phyloP scores from a whole-genome alignment of 2,797 vertebrate species.

The Lacerta bilineata region DNA sequence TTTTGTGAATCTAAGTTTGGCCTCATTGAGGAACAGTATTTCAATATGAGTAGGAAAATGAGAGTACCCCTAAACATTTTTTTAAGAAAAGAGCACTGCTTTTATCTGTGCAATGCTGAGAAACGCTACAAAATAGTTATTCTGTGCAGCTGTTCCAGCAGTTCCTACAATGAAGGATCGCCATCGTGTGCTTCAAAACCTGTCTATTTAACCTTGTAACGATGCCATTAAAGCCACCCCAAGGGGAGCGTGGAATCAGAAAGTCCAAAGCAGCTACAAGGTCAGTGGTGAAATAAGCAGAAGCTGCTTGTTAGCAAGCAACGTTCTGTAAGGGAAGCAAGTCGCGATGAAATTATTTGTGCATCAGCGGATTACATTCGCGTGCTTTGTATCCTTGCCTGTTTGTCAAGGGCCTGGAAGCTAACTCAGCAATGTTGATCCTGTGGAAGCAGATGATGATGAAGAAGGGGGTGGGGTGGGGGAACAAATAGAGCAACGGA shows the following conservation, averaged over 20 bases:
- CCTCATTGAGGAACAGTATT: no score
- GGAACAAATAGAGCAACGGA: neutral
- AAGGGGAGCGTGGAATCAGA: conserved; percentile 22
- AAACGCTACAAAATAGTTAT: neutral
- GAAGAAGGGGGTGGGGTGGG: neutral
- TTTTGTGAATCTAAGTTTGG: no score
- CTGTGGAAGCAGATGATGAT: neutral
- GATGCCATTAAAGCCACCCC: conserved; percentile 25
- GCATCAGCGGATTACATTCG: conserved; percentile 18
- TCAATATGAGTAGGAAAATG: no score
- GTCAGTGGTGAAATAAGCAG: conserved; percentile 55
- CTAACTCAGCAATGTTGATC: neutral
- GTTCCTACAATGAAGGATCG: neutral
- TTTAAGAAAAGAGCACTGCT: neutral
- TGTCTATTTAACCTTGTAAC: conserved; percentile 48
- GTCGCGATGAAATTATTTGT: conserved; percentile 45
- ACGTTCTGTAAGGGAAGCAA: conserved; percentile 43
- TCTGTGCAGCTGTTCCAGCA: neutral
- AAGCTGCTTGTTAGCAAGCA: conserved; percentile 44
- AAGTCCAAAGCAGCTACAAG: conserved; percentile 29
- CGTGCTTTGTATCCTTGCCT: neutral
- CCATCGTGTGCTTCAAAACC: conserved; percentile 21
- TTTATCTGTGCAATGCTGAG: neutral
- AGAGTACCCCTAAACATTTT: no score
- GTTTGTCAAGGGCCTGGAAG: conserved; percentile 44